Conservation (phyloP, 2,797 vertebrate species). For the Fistularia commersonii region DNA sequence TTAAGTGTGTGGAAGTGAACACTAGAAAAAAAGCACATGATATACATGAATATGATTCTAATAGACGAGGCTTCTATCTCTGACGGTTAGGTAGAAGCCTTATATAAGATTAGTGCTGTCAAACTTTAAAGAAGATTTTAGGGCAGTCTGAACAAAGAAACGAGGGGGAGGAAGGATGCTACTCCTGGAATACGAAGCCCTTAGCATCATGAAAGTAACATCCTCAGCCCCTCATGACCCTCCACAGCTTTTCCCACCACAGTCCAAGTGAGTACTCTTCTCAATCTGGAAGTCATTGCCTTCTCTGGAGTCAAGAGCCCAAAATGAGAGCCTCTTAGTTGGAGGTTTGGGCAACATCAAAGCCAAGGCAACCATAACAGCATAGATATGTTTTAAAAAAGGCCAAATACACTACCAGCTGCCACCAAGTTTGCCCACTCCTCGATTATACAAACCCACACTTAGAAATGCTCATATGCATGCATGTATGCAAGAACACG, state of each 20-base stretch:
- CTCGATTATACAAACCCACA: conserved; percentile 46
- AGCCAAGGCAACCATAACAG: conserved; percentile 78
- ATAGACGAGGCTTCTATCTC: no score
- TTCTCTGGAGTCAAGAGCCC: conserved; percentile 67
- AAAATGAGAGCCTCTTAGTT: conserved; percentile 77
- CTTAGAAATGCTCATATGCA: background rate
- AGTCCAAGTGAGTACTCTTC: conserved; percentile 37
- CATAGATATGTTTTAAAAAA: conserved; percentile 75
- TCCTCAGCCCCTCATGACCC: conserved; percentile 24
- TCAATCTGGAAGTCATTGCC: conserved; percentile 81
- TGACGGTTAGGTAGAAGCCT: no score
- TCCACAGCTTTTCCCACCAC: conserved; percentile 34
- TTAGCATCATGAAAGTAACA: conserved; percentile 13
- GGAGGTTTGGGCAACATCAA: conserved; percentile 79
- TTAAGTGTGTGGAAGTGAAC: conserved; percentile 7
- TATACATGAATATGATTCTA: no score
- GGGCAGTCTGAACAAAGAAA: no score
- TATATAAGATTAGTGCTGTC: no score
- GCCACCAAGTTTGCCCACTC: conserved; percentile 38
- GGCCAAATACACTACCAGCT: conserved; percentile 48
- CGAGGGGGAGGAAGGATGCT: no score
- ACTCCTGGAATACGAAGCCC: background rate
- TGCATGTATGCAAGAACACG: conserved; percentile 44
- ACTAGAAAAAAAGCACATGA: conserved; percentile 6
- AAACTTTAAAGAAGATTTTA: no score